These are phyloP conservation scores for Brachionus rotundiformis DNA, from an alignment of 1,140 invertebrate species.

Conservation along the genomic window DNA sequence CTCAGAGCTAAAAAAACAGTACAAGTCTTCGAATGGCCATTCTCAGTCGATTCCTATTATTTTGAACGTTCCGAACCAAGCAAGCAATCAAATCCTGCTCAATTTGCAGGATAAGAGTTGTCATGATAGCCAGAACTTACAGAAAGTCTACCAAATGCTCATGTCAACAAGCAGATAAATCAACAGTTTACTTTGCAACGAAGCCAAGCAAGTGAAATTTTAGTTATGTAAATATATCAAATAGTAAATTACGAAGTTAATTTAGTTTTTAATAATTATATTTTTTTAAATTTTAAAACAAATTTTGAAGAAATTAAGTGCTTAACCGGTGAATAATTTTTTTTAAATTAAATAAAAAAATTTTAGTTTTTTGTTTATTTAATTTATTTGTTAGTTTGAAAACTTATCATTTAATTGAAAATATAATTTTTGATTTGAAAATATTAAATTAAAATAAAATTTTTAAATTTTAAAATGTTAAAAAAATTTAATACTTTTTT, in stretches of 20 bases:
- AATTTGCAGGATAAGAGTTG: conserved; percentile 21
- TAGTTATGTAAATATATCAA: background rate
- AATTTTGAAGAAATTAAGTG: conserved; percentile 14
- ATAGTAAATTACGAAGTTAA: background rate
- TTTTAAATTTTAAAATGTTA: no score
- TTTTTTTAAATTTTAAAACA: background rate
- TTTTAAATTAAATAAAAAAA: no score
- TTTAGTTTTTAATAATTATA: conserved; percentile 1
- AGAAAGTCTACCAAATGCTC: conserved; percentile 28
- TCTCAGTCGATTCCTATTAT: conserved; percentile 22
- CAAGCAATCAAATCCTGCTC: background rate
- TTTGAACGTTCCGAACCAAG: conserved; percentile 30
- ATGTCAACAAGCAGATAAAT: background rate
- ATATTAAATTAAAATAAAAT: no score
- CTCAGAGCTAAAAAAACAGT: background rate
- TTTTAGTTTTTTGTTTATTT: background rate
- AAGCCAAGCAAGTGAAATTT: background rate
- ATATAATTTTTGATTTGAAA: no score
- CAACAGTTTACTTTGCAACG: background rate
- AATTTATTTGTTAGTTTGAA: no score
- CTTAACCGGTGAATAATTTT: conserved; percentile 5
- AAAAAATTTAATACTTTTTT: no score
- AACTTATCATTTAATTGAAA: no score
- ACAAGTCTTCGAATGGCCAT: background rate
- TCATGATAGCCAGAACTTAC: background rate